Base-by-base conservation (phyloP, 1,140 invertebrate genomes). In the Bilobella aurantiaca region DNA sequence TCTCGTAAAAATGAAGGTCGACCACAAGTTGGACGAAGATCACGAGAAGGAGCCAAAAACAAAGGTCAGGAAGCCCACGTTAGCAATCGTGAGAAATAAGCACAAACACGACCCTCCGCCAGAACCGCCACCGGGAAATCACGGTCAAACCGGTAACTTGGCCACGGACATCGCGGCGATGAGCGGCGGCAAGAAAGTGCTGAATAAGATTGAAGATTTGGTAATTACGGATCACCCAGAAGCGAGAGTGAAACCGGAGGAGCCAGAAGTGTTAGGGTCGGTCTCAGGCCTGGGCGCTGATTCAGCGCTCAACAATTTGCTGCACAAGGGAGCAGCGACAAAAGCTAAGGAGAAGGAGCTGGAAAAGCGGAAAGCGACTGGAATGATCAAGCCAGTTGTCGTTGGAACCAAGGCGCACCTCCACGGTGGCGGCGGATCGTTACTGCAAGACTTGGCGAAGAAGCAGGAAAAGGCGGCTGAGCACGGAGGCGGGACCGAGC, bases 131-230 rank as follows among this genome's bases (percentile, higher is more conserved):
- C 49, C 49, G 8, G 62, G 59, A 2, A 58, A 65, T 30, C 65
- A 68, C 34, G 66, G 67, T 14, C 69, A 71, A 58, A 71, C 69
- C 0, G 69, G 69, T 1, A 61, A 71, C 30, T 62, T 71, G 30
- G 69, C 69, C 14, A 46, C 59, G 28, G 69, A 71, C 53, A 71
- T 71, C 49, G 61, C 62, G 3, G 69, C 61, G 8, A 68, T 71
- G 66, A 68, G 61, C 42, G 69, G 66, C 3, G 61, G 49, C 14
- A 53, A 32, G 3, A 58, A 31, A 56, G 66, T 64, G 1, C 58
- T 46, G 28, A 29, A 58, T 3, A 27, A 47, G 0, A 64, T 71
- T 49, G 69, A 71, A 27, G 66, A 71, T 58, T 46, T 71, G 0
- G 46, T 65, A 31, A 30, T 71, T 18, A 58, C 63, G 8, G 69